Percentiles rank a stretch among this genome's conserved stretches.
Conservation (phyloP, 1,140 invertebrate genomes). For the Pinna nobilis region DNA sequence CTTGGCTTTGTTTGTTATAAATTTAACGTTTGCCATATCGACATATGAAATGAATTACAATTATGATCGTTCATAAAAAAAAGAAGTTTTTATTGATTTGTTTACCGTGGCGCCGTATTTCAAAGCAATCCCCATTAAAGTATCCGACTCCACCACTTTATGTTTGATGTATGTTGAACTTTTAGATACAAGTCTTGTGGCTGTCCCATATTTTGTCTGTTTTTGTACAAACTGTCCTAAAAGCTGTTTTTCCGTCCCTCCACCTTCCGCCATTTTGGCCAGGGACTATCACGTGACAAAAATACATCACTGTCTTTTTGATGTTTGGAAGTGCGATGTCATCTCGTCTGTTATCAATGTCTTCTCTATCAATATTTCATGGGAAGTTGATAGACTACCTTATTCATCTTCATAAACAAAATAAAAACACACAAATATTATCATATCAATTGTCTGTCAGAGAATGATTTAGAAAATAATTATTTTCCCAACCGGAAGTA, state of each 20-base stretch:
- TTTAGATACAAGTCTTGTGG: slow-evolving; percentile 81
- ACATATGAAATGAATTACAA: too few relatives aligned
- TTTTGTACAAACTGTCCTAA: slow-evolving; percentile 88
- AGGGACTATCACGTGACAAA: slow-evolving; percentile 38
- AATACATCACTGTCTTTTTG: neutral
- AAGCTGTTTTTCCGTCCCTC: slow-evolving; percentile 86
- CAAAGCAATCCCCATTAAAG: slow-evolving; percentile 92
- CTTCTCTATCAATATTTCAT: too few relatives aligned
- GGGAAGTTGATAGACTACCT: too few relatives aligned
- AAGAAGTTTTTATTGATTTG: neutral
- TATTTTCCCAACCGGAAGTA: too few relatives aligned
- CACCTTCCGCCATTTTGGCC: slow-evolving; percentile 61
- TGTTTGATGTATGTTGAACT: slow-evolving; percentile 85
- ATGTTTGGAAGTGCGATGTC: too few relatives aligned
- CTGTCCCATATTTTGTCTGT: slow-evolving; percentile 92
- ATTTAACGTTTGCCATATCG: too few relatives aligned
- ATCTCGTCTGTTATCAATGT: too few relatives aligned
- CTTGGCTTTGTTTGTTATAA: too few relatives aligned
- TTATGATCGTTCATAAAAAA: too few relatives aligned
- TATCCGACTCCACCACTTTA: slow-evolving; percentile 85
- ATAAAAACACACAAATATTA: neutral
- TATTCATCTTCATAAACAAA: neutral
- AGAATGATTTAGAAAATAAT: too few relatives aligned
- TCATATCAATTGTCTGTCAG: too few relatives aligned
- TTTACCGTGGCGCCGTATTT: slow-evolving; percentile 93